Percentiles rank a stretch among this genome's conserved stretches.
Evolutionary conservation across 1,140 invertebrate species (phyloP).

Genomic region (Drosophila takahashii): DNA sequence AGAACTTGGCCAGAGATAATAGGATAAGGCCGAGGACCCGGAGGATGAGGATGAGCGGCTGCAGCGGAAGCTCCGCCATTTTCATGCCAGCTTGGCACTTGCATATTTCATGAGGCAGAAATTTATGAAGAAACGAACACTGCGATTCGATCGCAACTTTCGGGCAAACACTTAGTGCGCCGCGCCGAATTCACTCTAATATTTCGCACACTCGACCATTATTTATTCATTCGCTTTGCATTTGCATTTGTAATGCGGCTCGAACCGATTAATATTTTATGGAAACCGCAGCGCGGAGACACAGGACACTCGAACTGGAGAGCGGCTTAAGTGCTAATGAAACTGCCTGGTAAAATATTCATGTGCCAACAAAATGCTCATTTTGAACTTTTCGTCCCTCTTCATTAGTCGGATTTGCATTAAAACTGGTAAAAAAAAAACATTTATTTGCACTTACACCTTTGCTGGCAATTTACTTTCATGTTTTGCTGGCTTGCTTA

Average conservation of each 20-base stretch:
- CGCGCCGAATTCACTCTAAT: conserved; percentile 24
- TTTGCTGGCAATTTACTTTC: not conserved
- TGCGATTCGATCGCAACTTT: conserved; percentile 35
- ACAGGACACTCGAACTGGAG: conserved; percentile 5
- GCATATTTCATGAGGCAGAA: conserved; percentile 74
- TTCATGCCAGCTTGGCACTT: conserved; percentile 72
- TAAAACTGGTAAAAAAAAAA: not conserved
- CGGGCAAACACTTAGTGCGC: conserved; percentile 21
- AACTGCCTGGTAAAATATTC: conserved; percentile 38
- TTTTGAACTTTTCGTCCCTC: conserved; percentile 21
- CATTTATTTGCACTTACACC: conserved; percentile 6
- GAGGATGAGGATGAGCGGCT: conserved; percentile 27
- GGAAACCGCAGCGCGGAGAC: conserved; percentile 34
- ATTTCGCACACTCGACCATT: conserved; percentile 49
- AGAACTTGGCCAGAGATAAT: conserved; percentile 58
- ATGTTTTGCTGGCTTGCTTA: conserved; percentile 41
- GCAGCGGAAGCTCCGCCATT: conserved; percentile 67
- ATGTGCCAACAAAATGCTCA: conserved; percentile 24
- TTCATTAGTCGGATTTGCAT: conserved; percentile 26
- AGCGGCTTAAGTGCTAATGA: conserved; percentile 43
- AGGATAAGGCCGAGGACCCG: conserved; percentile 51
- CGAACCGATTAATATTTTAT: conserved; percentile 69
- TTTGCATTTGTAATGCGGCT: conserved; percentile 47
- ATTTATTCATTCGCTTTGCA: conserved; percentile 61
- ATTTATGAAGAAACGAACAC: conserved; percentile 44